Conservation (phyloP, 2,113 vertebrate genomes). For the Vulpes lagopus region DNA sequence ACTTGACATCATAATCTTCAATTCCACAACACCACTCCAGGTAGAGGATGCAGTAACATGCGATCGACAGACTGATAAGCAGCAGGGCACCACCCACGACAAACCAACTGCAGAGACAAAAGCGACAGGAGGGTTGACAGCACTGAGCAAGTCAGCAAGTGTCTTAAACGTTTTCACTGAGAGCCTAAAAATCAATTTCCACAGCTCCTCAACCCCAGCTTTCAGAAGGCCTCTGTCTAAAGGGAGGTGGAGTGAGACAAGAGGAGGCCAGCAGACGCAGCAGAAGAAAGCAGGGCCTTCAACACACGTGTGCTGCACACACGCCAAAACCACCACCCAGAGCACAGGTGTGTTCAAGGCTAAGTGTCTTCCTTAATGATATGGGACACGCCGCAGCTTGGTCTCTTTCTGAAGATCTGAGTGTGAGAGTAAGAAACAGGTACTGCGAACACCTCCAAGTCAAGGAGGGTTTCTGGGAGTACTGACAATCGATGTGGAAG, state of each 20-base stretch:
- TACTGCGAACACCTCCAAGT: not conserved
- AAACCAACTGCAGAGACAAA: slow-evolving; percentile 91
- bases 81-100: slow-evolving; percentile 89
- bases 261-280: accelerated
- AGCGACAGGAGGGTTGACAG: accelerated
- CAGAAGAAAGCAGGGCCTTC: not conserved
- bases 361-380: accelerated
- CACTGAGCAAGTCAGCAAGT: not conserved
- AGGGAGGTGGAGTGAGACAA: not conserved
- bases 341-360: accelerated
- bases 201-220: accelerated
- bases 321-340: too few species aligned
- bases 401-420: not conserved
- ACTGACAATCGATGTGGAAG: not conserved
- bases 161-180: not conserved
- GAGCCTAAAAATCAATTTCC: not conserved
- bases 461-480: not conserved
- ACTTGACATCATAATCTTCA: slow-evolving; percentile 92
- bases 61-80: slow-evolving; percentile 89
- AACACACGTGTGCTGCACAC: accelerated
- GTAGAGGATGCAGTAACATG: slow-evolving; percentile 95
- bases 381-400: not conserved
- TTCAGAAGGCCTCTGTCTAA: not conserved
- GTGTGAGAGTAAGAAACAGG: not conserved
- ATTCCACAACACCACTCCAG: slow-evolving; percentile 96